phyloP scores from a whole-genome alignment of 2,888 invertebrate species.

The Ptycholaimellus sp. region DNA sequence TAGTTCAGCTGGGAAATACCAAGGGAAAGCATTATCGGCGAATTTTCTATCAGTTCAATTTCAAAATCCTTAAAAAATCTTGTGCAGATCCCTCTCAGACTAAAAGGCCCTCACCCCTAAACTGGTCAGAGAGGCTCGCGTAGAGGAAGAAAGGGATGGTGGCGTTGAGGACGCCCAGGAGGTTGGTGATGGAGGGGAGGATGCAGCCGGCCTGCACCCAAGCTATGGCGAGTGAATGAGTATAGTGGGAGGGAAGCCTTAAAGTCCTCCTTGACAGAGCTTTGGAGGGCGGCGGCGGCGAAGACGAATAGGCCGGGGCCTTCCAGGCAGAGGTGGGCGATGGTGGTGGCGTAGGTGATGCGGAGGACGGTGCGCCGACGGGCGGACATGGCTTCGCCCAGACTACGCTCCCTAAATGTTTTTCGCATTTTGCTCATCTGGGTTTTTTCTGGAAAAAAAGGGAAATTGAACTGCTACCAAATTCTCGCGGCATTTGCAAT shows the following conservation, averaged over 20 bases:
- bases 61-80: no score
- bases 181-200: constrained; percentile 16
- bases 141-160: constrained; percentile 22
- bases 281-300: constrained; percentile 9
- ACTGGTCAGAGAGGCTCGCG: no score
- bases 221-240: constrained; percentile 6
- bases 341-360: constrained; percentile 19
- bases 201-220: constrained; percentile 13
- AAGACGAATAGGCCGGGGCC: constrained; percentile 15
- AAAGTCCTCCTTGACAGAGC: constrained; percentile 4
- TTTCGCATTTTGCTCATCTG: no score
- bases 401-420: no score
- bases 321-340: constrained; percentile 18
- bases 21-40: no score
- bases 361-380: constrained; percentile 19
- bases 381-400: constrained; percentile 17
- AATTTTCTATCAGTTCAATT: no score
- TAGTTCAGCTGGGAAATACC: no score
- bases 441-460: no score
- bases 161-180: constrained; percentile 17
- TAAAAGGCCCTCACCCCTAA: no score
- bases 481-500: no score
- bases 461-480: no score
- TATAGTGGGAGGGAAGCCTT: constrained; percentile 1
- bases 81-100: no score